Evolutionary conservation across 2,797 vertebrate genomes (phyloP), one percentile per base, ranked within the genome.

Genomic region (Scleropages formosus): DNA sequence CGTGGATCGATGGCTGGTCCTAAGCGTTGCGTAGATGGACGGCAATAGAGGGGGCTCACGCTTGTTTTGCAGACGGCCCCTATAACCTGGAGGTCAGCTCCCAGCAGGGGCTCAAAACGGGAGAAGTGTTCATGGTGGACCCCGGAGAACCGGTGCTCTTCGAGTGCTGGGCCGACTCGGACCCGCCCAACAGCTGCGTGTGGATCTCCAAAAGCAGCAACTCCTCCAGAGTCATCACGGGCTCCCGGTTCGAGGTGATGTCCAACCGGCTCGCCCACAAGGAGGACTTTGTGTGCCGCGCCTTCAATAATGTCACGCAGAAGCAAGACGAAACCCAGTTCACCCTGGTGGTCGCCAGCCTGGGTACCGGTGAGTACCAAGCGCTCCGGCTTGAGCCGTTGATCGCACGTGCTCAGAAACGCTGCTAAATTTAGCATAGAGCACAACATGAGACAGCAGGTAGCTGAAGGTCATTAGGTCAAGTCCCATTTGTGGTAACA

Each of bases 101-200:
- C 16, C 93, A 89, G 75, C 95, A 95, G 86, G 94, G 95, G 70
- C 86, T 95, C 75, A 93, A 92, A 72, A 92, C 93, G 8, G 94
- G 95, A 1, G 90, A 91, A 9, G 95, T 98, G 75, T 98, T 98
- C 83, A 96, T 95, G 26, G 91, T 98, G 77, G 95, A 95, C 77
- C 79, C 93, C 0, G 96, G 95, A 47, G 94, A 98, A 85, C 89
- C 94, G 73, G 87, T 94, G 67, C 91, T 92, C 77, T 97, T 99
- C 7, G 89, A 98, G 77, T 99, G 97, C 86, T 94, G 90, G 53
- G 97, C 97, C 0, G 96, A 98, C 74, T 99, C 97, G 73, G 96
- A 98, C 80, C 97, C 97, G 39, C 96, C 97, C 65, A 98, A 96
- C 86, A 94, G 88, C 81, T 99, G 93, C 0, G 91, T 90, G 4